phyloP scores from a whole-genome alignment of 2,888 invertebrate species.

The Ypsolopha scabrella region DNA sequence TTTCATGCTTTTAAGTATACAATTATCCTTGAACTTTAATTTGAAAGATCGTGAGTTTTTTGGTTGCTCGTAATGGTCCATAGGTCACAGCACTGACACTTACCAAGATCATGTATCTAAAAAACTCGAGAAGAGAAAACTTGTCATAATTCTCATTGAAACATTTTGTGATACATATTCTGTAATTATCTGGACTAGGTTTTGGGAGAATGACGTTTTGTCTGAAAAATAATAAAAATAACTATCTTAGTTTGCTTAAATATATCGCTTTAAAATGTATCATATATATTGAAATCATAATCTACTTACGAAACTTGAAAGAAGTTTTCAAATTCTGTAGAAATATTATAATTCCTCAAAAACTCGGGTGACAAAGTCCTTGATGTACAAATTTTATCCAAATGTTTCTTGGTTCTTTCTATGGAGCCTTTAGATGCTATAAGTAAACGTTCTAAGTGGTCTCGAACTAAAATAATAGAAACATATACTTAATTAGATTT shows the following conservation, averaged over 20 bases:
- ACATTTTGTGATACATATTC: not conserved
- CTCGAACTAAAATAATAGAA: not conserved
- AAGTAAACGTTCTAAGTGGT: constrained; percentile 6
- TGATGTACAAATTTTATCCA: constrained; percentile 7
- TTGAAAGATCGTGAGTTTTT: not conserved
- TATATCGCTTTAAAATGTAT: constrained; percentile 14
- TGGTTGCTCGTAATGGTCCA: not conserved
- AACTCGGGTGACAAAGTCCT: constrained; percentile 8
- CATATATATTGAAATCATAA: constrained; percentile 6
- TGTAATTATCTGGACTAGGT: not conserved
- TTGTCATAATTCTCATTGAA: not conserved
- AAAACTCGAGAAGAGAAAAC: not conserved
- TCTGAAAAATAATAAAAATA: too few relatives aligned
- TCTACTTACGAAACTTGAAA: constrained; percentile 3
- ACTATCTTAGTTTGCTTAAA: too few relatives aligned
- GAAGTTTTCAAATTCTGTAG: not conserved
- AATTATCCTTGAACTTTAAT: not conserved
- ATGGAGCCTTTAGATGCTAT: constrained; percentile 9
- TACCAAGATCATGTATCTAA: not conserved
- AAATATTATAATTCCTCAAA: not conserved
- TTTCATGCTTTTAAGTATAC: too few relatives aligned
- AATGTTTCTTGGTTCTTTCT: constrained; percentile 8
- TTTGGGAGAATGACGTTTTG: not conserved
- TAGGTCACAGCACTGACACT: not conserved
- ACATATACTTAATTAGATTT: too few relatives aligned